phyloP scores from a whole-genome alignment of 2,113 vertebrate species.

The Carassius carassius region DNA sequence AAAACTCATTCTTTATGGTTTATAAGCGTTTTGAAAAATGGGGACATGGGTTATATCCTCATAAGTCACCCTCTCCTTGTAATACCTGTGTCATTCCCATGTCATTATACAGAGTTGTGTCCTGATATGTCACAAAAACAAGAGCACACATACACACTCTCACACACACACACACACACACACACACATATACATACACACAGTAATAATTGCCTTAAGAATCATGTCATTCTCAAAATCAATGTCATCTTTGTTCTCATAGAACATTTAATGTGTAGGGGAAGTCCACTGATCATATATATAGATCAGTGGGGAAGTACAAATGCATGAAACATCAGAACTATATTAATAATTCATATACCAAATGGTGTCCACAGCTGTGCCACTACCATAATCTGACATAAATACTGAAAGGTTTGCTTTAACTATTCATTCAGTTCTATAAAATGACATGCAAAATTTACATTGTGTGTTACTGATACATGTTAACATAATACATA shows the following conservation, averaged over 20 bases:
- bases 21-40: too few relatives aligned
- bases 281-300: too few relatives aligned
- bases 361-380: constrained; percentile 23
- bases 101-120: too few relatives aligned
- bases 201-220: neutral
- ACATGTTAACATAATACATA: neutral
- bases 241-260: constrained; percentile 12
- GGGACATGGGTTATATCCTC: too few relatives aligned
- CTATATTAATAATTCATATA: constrained; percentile 41
- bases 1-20: too few relatives aligned
- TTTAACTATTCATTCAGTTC: constrained; percentile 21
- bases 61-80: too few relatives aligned
- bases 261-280: constrained; percentile 19
- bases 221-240: neutral
- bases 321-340: constrained; percentile 39
- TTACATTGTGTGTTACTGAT: neutral
- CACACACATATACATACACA: too few relatives aligned
- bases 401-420: constrained; percentile 29
- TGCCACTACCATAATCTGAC: neutral
- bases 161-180: too few relatives aligned
- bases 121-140: too few relatives aligned
- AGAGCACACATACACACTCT: too few relatives aligned
- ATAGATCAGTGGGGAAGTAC: too few relatives aligned
- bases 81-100: too few relatives aligned
- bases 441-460: constrained; percentile 35